Percentiles rank a stretch among this genome's conserved stretches.
phyloP scores from a whole-genome alignment of 2,888 invertebrate genomes.

The Drosophila buzzatii region DNA sequence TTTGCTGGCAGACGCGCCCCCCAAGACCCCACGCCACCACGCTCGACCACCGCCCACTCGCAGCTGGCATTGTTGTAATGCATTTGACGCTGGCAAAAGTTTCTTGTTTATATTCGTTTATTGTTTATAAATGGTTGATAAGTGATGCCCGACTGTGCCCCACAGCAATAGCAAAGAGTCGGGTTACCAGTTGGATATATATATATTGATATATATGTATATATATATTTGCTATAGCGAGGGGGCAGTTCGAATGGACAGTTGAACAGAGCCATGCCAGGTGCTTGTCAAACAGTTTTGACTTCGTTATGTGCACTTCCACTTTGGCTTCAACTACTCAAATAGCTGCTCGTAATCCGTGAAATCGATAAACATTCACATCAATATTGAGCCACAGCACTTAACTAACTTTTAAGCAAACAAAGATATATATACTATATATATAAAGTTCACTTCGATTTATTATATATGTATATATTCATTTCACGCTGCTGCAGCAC shows the following conservation, averaged over 20 bases:
- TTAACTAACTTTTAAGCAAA: conserved; percentile 35
- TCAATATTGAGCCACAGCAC: conserved; percentile 41
- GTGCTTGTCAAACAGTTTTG: conserved; percentile 60
- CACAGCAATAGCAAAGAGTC: conserved; percentile 15
- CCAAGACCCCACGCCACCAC: background rate
- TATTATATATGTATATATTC: conserved; percentile 13
- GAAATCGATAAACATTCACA: conserved; percentile 51
- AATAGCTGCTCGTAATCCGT: conserved; percentile 36
- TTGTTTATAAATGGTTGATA: conserved; percentile 79
- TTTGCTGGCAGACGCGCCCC: background rate
- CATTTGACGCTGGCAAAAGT: conserved; percentile 71
- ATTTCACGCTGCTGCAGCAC: background rate
- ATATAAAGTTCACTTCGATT: background rate
- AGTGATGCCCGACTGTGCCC: conserved; percentile 57
- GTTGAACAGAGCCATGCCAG: conserved; percentile 18
- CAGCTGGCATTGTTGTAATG: conserved; percentile 61
- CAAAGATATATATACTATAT: background rate
- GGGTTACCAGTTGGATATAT: background rate
- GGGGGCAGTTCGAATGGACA: background rate
- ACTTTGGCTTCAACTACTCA: conserved; percentile 13
- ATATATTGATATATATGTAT: background rate
- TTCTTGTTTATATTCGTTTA: conserved; percentile 80
- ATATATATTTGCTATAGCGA: background rate
- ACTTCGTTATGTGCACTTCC: conserved; percentile 31
- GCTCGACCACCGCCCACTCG: background rate